Evolutionary conservation across 23 tunicate genomes (phyloP), one percentile per base, ranked within the genome.

Genomic region (Halocynthia aurantium): DNA sequence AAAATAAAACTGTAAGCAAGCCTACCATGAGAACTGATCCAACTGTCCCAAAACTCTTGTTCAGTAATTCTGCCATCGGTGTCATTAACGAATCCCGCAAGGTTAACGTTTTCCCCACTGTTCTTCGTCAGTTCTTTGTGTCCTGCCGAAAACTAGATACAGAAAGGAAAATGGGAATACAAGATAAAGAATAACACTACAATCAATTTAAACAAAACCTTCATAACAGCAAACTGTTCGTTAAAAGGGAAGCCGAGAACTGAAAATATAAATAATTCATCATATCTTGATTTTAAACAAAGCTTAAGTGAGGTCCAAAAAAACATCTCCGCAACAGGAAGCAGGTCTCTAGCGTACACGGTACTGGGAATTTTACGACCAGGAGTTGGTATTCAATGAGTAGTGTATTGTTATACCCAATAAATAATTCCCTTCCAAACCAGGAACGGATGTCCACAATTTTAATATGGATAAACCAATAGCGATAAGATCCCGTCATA

Each of bases 21-120:
- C 72, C 15, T 55, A 92, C 98, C 98, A 57, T 82, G 65, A 49
- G 92, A 86, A 21, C 60, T 76, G 4, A 78, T 82, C 98, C 98
- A 92, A 51, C 77, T 80, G 11, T 92, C 98, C 98, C 98, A 92
- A 55, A 92, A 86, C 70, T 92, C 98, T 22, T 21, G 40, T 76
- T 86, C 92, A 82, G 98, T 85, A 9, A 92, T 92, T 53, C 88
- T 73, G 10, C 98, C 98, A 79, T 92, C 98, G 64, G 77, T 82
- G 58, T 92, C 98, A 10, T 92, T 92, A 18, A 73, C 90, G 73
- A 92, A 92, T 9, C 98, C 92, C 62, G 98, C 87, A 6, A 92
- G 72, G 64, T 74, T 74, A 13, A 64, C 64, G 67, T 86, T 77
- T 7, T 68, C 70, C 19, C 80, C 86, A 31, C 64, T 11, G 13